Conservation (phyloP, 1,140 invertebrate species). For the Oryzaephilus surinamensis region DNA sequence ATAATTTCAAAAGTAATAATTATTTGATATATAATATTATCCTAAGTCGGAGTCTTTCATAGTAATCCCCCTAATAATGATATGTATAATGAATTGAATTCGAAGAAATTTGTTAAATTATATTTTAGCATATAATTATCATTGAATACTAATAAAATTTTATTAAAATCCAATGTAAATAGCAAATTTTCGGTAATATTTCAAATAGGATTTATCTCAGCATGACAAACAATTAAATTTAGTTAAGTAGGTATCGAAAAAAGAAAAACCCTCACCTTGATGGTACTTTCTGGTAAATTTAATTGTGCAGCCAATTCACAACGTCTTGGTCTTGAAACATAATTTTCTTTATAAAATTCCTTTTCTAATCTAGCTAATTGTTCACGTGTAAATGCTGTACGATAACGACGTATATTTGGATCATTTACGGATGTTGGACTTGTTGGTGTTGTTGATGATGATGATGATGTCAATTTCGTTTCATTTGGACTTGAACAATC, state of each 20-base stretch:
- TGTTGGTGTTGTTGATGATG: conserved; percentile 17
- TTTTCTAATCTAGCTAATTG: conserved; percentile 91
- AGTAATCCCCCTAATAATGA: not conserved
- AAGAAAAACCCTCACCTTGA: conserved; percentile 68
- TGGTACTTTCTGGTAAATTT: conserved; percentile 91
- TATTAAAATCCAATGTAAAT: no score
- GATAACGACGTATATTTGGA: conserved; percentile 74
- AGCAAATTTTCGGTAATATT: no score
- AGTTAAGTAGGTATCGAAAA: not conserved
- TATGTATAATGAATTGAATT: not conserved
- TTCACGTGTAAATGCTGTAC: conserved; percentile 95
- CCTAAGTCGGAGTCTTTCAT: not conserved
- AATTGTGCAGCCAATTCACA: conserved; percentile 92
- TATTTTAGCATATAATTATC: no score
- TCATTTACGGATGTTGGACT: conserved; percentile 39
- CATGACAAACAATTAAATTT: no score
- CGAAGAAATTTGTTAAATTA: no score
- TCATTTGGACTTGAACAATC: conserved; percentile 41
- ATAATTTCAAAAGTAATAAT: no score
- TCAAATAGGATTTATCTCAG: no score
- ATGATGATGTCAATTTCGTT: conserved; percentile 22
- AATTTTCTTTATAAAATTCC: conserved; percentile 96
- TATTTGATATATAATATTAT: no score
- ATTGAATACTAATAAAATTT: no score
- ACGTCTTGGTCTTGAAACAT: conserved; percentile 86